Base-by-base conservation (phyloP, 2,888 invertebrate species). In the Atherix ibis region DNA sequence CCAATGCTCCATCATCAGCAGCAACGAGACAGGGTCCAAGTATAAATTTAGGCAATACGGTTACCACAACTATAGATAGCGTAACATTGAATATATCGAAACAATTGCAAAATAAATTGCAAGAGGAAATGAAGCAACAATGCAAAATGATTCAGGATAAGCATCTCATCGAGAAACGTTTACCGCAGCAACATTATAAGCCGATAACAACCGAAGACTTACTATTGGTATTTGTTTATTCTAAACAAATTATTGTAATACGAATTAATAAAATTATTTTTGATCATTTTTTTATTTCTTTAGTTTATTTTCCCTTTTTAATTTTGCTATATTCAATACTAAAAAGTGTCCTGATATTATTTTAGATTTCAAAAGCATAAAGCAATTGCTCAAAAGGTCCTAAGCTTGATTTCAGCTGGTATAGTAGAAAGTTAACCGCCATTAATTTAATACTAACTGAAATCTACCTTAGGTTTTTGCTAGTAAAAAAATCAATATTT, bases 81-180 rank as follows among this genome's bases (percentile, higher is more conserved):
- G 40, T 46, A 37, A 47, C 58, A n/a, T 60, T 62, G 18, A 26
- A 29, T 40, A 36, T 38, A 26, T 28, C 36, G 12, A 40, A 56
- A 38, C 61, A 63, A 44, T 53, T 64, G 32, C 62, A 64, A 38
- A 58, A 58, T 37, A 63, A 62, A 44, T 42, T 64, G 27, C 62
- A 63, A 29, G 61, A 62, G 9, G 64, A 64, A 50, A 47, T 64
- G 42, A 58, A 63, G 41, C 58, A 62, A 42, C 63, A 64, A 9
- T 64, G 64, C 13, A 63, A 63, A 42, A 60, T 62, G 36, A 64
- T 64, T 34, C 64, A 64, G 46, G 63, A 63, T 42, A 61, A 61
- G 35, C 62, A 63, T 46, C 58, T 59, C 42, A 62, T 59, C 35
- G 64, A 64, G 45, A 44, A 56, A 40, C 45, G 61, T 39, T 44